phyloP scores from a whole-genome alignment of 1,140 invertebrate species.

The Heliothis subflexa region DNA sequence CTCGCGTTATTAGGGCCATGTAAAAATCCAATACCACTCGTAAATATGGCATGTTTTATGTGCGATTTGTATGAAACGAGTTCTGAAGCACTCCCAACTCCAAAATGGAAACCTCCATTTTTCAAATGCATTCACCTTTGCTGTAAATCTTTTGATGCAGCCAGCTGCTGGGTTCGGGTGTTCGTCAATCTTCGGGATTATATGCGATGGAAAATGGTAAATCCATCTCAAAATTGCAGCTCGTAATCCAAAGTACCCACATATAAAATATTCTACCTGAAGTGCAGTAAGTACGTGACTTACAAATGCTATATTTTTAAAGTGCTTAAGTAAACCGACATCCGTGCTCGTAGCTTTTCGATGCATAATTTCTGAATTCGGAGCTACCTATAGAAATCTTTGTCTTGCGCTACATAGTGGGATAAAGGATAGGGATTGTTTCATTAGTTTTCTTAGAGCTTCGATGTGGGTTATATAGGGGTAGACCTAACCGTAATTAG shows the following conservation, averaged over 20 bases:
- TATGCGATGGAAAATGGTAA: conserved; percentile 7
- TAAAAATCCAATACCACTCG: conserved; percentile 27
- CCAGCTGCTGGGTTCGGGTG: conserved; percentile 6
- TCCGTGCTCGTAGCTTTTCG: conserved; percentile 2
- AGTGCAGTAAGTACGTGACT: conserved; percentile 13
- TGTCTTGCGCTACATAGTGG: conserved; percentile 4
- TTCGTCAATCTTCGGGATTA: conserved; percentile 32
- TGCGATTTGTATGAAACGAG: conserved; percentile 36
- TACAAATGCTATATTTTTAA: conserved; percentile 11
- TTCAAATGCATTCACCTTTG: conserved; percentile 38
- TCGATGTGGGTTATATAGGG: conserved; percentile 4
- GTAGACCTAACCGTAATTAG: conserved; percentile 28
- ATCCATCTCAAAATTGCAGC: conserved; percentile 8
- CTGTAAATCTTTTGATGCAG: conserved; percentile 34
- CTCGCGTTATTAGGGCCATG: background rate
- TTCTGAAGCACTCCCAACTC: conserved; percentile 28
- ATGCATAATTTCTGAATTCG: background rate
- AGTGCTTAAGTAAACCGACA: background rate
- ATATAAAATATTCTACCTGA: conserved; percentile 29
- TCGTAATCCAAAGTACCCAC: background rate
- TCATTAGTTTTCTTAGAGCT: conserved; percentile 22
- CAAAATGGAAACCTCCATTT: conserved; percentile 37
- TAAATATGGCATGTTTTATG: conserved; percentile 31
- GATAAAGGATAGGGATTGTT: conserved; percentile 9
- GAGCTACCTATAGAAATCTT: background rate